Base-by-base conservation (phyloP, 2,888 invertebrate species). In the Lathronympha strigana region DNA sequence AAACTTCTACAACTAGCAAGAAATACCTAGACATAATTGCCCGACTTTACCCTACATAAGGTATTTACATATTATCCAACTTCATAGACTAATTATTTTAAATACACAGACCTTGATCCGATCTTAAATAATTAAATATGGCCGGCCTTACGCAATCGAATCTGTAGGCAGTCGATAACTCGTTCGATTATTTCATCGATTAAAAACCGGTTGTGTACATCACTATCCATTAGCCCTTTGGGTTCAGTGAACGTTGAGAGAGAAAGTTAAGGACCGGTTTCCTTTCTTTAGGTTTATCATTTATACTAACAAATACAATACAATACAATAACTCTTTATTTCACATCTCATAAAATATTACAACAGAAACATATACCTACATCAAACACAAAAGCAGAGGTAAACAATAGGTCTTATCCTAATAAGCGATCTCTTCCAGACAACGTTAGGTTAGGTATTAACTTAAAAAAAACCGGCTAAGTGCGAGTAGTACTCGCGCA, bases 201-300 rank as follows among this genome's bases (percentile, higher is more conserved):
- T 21, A 13, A 13, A 51, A 51, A 51, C 50, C 19, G 50, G 50
- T 51, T 23, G n/a, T 13, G 47, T 23, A 21, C 47, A 50, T 50
- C 49, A 19, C 31, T 51, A 51, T 31, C 19, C 19, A 51, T 51
- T 51, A 31, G 50, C 50, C 50, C 50, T 51, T 51, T 28, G 17
- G 31, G 47, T 23, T 31, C 50, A 33, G 13, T 31, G 50, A 5
- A 51, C 50, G 15, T 31, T 13, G 3, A 51, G 17, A 51, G 50
- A 33, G 50, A 51, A 51, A 51, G 50, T 33, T 51, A 23, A 47
- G 47, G 47, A 47, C n/a, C 13, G 9, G 13, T 9, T 5, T 6
- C 5, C 13, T 1, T 40, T 9, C 21, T 2, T n/a, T 47, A 23
- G 13, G 23, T 47, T 6, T 23, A 19, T 11, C 19, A 47, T n/a